Evolutionary conservation across 1,140 invertebrate genomes (phyloP), one percentile per base, ranked within the genome.

Genomic region (Vanessa atalanta): DNA sequence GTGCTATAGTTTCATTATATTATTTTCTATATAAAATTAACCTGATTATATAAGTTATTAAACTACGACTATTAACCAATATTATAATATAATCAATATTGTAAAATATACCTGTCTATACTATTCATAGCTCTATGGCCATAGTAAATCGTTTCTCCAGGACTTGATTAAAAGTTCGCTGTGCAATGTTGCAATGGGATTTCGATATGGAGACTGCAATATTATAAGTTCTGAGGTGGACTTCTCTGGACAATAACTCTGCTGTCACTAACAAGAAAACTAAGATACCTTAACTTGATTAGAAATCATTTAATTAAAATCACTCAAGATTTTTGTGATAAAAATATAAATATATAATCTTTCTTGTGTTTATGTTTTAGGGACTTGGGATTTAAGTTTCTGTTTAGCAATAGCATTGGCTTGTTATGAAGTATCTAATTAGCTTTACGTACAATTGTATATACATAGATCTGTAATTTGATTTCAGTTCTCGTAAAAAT

Each of bases 151-250:
- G 89, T 88, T 88, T 88, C 88, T 84, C 81, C 87, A 84, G 83
- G 84, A 89, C 86, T 91, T 88, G 89, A 91, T 88, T 90, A 90
- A 90, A 90, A 90, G 85, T 90, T 89, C 79, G 82, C 83, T 86
- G 80, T 88, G 83, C 85, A 84, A 83, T 86, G 84, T 88, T 89
- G 87, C 85, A 90, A 88, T 91, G 83, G 83, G 86, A 87, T 86
- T 89, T 88, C 81, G 84, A 88, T 90, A 89, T 86, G 82, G 79
- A 85, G 87, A 87, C 83, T 85, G 81, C 80, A 83, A 83, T 84
- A 83, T 83, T 82, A 83, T 83, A 80, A 77, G 75, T 79, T 81
- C 76, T 73, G 73, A 79, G 76, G 79, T 64, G 68, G 66, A 73
- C 67, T 65, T 72, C 69, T 75, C 61, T 51, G 60, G 71, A 77